Evolutionary conservation across 2,113 vertebrate genomes (phyloP).

Genomic region (Laticauda colubrina): DNA sequence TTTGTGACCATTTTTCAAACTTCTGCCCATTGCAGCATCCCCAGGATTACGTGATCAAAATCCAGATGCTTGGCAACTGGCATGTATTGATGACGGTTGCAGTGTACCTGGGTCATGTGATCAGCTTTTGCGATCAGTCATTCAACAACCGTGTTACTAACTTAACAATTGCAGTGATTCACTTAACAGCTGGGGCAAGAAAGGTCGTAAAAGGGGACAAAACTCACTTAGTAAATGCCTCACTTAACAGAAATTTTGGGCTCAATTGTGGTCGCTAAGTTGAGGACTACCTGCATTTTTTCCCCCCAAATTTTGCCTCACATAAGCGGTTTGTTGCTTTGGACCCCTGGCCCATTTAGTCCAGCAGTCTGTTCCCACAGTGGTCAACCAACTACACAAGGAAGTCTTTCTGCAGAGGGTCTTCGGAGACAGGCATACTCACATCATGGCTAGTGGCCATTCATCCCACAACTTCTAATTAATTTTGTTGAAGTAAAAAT

Average conservation of each 20-base stretch:
- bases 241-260: not conserved
- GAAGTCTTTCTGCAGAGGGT: not conserved
- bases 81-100: not conserved
- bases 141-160: not conserved
- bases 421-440: not conserved
- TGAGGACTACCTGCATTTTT: not conserved
- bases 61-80: not conserved
- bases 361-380: not conserved
- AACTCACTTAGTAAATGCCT: not conserved
- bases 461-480: not conserved
- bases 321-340: not conserved
- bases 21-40: not conserved
- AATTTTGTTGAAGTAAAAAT: not conserved
- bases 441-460: not conserved
- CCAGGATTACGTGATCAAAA: not conserved
- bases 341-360: not conserved
- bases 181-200: not conserved
- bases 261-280: not conserved
- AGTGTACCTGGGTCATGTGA: not conserved
- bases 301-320: not conserved
- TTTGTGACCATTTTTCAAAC: not conserved
- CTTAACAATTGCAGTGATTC: not conserved
- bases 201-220: not conserved
- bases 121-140: not conserved
- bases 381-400: not conserved